A percentile compares a stretch with the other conserved stretches of the same genome.
Conservation (phyloP, 2,888 invertebrate genomes). For the Trissolcus japonicus region DNA sequence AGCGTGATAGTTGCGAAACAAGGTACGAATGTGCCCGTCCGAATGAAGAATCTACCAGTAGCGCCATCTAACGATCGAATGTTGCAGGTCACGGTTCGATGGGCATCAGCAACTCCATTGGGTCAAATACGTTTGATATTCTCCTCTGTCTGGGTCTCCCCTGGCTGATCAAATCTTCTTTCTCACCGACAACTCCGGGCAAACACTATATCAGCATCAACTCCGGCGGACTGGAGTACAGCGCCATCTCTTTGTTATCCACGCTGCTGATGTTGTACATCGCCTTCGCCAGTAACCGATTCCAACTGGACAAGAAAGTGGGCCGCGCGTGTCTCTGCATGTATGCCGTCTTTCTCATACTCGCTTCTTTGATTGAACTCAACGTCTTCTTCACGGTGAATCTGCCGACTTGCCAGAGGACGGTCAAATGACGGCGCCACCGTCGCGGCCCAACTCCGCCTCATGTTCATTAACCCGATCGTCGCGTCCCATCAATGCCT, state of each 20-base stretch:
- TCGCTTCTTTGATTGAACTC: slow-evolving; percentile 93
- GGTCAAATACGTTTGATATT: slow-evolving; percentile 93
- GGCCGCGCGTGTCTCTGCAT: slow-evolving; percentile 90
- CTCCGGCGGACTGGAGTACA: slow-evolving; percentile 93
- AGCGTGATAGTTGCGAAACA: slow-evolving; percentile 89
- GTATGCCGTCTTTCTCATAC: slow-evolving; percentile 90
- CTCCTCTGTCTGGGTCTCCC: slow-evolving; percentile 90
- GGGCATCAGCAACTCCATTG: slow-evolving; percentile 94
- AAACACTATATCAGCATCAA: slow-evolving; percentile 91
- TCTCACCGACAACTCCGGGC: slow-evolving; percentile 87
- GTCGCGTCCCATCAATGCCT: slow-evolving; percentile 12
- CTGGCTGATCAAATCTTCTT: slow-evolving; percentile 92
- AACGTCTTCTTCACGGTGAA: slow-evolving; percentile 96
- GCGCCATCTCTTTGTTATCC: slow-evolving; percentile 90
- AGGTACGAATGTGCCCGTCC: slow-evolving; percentile 77
- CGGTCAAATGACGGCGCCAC: slow-evolving; percentile 68
- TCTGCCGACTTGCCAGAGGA: slow-evolving; percentile 85
- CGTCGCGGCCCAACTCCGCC: slow-evolving; percentile 29
- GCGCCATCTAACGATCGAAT: not conserved
- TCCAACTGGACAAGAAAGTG: slow-evolving; percentile 89
- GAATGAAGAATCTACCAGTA: not conserved
- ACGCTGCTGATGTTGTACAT: slow-evolving; percentile 90
- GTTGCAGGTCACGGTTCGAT: slow-evolving; percentile 90
- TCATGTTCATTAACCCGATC: slow-evolving; percentile 26
- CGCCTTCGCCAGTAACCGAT: slow-evolving; percentile 90